Base-by-base conservation (phyloP, 2,113 vertebrate species). In the Poeciliopsis retropinna region DNA sequence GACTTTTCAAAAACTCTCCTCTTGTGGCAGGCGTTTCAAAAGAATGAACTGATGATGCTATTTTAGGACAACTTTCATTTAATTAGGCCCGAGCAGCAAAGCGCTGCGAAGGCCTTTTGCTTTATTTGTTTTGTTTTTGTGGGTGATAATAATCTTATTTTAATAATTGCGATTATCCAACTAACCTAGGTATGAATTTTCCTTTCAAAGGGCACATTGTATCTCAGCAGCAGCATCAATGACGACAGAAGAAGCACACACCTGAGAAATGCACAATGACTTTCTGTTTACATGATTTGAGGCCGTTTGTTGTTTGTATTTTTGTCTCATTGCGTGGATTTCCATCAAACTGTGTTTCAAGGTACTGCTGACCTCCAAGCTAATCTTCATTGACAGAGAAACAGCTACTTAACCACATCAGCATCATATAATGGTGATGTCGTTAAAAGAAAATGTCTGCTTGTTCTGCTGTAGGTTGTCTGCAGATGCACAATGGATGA, bases 191-290 rank as follows among this genome's bases (percentile, higher is more conserved):
- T 86, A 84, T 91, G 85, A 3, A 88, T 92, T 92, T n/a, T 93
- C 85, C 92, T 93, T 91, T 92, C 5, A 88, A 94, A 92, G 94
- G 92, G 93, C 94, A 93, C 93, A 94, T 94, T 92, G 85, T 88
- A 92, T 92, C 84, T 89, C 88, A 91, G 90, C 87, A 92, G 87
- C 90, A 90, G 86, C 90, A 92, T 88, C 82, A 79, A 89, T 87
- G 84, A 85, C 70, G 80, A 88, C 88, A 86, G 80, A 92, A 91
- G 86, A 93, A 94, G 93, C 93, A 94, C 93, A 94, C 89, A 84
- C 87, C 91, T 78, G 17, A 85, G 86, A 87, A 92, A 92, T 93
- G 93, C 92, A 93, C 94, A 95, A 92, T 82, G 86, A 92, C 87
- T 88, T 92, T 91, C 92, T 93, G 93, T 94, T 93, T 94, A 94